Evolutionary conservation across 2,888 invertebrate genomes (phyloP), one percentile per base, ranked within the genome.

Genomic region (Drosophila stalkeri): DNA sequence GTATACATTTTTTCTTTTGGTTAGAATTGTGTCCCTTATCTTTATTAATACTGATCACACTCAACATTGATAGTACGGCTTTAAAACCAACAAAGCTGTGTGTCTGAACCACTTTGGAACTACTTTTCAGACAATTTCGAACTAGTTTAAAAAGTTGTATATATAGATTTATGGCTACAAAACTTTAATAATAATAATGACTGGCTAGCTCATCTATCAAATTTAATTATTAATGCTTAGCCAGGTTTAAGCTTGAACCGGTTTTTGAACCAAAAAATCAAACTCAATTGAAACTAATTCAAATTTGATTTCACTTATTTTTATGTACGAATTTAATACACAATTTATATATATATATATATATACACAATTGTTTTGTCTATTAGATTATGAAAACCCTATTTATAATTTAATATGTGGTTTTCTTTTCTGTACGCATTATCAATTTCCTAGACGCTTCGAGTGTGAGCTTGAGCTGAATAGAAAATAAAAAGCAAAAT

Each of bases 391-490:
- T 33, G 37, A n/a, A n/a, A 43, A 39, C 27, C 9, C 61, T 16
- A 59, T 39, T 56, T 61, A 60, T 49, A 72, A 76, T 72, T 72
- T 76, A 62, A 56, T 55, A 44, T 46, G 62, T 55, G 46, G 49
- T 55, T 64, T 75, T 64, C 67, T 55, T 64, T 75, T 64, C 67
- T 67, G 61, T 62, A 61, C 62, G 59, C 56, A 69, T 57, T 77
- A 74, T 77, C 70, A 70, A 77, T 74, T 77, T 67, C 59, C 46
- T 43, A 49, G 64, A 41, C 49, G 44, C 23, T 37, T 41, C 11
- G 35, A 23, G 61, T 63, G 55, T 60, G 62, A 47, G 44, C 23
- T 41, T 16, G 56, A 41, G 55, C 64, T 62, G 23, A 51, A 41
- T 18, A 12, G 12, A 7, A n/a, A 41, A 41, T 41, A 8, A 77